These are phyloP conservation scores for Fulica atra DNA, from an alignment of 2,113 vertebrate species.

Conservation along the genomic window DNA sequence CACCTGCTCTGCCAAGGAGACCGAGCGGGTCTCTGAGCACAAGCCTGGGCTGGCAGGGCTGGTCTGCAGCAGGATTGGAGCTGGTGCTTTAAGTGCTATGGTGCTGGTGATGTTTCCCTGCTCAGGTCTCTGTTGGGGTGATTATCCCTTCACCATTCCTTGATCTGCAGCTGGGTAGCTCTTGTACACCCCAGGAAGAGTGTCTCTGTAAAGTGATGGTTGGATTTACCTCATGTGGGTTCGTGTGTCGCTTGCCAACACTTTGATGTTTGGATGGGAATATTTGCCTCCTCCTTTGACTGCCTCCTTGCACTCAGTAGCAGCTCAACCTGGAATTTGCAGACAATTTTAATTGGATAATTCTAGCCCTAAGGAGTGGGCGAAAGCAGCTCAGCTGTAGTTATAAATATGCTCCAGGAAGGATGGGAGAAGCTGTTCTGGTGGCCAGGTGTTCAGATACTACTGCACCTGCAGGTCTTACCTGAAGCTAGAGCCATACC, in stretches of 20 bases:
- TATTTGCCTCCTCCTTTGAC: neutral
- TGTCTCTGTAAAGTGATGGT: neutral
- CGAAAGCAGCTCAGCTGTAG: neutral
- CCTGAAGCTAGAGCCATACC: neutral
- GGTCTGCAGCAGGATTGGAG: neutral
- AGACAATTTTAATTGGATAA: neutral
- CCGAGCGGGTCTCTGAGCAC: neutral
- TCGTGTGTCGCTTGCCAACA: fast-evolving
- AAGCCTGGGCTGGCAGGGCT: neutral
- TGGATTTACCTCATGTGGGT: fast-evolving
- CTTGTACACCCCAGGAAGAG: neutral
- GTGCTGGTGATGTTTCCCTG: neutral
- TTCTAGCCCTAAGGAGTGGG: neutral
- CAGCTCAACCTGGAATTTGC: neutral
- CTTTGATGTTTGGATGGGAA: neutral
- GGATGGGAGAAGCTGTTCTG: neutral
- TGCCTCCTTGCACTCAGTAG: neutral
- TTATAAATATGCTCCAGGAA: neutral
- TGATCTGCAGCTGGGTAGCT: neutral
- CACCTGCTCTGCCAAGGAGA: neutral
- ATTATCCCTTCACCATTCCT: neutral
- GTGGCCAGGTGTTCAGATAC: neutral
- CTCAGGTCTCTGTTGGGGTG: neutral
- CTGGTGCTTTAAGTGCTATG: neutral
- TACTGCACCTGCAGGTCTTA: neutral